Evolutionary conservation across 2,888 invertebrate species (phyloP), one percentile per base, ranked within the genome.

Genomic region (Noctua fimbriata): DNA sequence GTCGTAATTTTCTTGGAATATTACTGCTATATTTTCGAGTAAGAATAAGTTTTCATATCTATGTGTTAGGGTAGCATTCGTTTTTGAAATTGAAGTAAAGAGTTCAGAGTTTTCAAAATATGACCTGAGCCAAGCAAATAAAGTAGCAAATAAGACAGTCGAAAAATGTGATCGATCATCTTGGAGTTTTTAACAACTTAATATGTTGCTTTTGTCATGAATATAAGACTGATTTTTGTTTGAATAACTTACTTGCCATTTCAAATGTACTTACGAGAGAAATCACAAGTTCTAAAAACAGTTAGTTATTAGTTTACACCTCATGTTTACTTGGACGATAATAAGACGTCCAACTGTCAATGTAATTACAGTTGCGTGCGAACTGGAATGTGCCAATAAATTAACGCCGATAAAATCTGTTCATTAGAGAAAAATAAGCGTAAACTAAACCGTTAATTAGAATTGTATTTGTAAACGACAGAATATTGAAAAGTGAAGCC

Each of bases 341-440:
- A 82, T 69, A 79, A 75, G 76, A 63, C 60, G 75, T 78, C 78
- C 69, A 82, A 82, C 75, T 63, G 73, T 79, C 84, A 87, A 77
- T 73, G 55, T 79, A 87, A 82, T 82, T 79, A 58, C 44, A n/a
- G 47, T 82, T 72, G 86, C 87, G 84, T 86, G 87, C 65, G 14
- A 32, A 69, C 14, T 67, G 55, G 84, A 84, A 82, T 84, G 66
- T 76, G 10, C 21, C 24, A 73, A 73, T 77, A 77, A 77, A 84
- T 84, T 81, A 74, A 69, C 44, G 36, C 28, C 18, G 28, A 70
- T 70, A 4, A 58, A 80, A 69, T 66, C 52, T 73, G 21, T 16
- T 75, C 21, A 47, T 36, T 55, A 67, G 16, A 72, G 49, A 69
- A 79, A 79, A 74, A 84, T 76, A 12, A 41, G 14, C 44, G 28